Evolutionary conservation across 2,888 invertebrate genomes (phyloP), one percentile per base, ranked within the genome.

Genomic region (Lasius platythorax): DNA sequence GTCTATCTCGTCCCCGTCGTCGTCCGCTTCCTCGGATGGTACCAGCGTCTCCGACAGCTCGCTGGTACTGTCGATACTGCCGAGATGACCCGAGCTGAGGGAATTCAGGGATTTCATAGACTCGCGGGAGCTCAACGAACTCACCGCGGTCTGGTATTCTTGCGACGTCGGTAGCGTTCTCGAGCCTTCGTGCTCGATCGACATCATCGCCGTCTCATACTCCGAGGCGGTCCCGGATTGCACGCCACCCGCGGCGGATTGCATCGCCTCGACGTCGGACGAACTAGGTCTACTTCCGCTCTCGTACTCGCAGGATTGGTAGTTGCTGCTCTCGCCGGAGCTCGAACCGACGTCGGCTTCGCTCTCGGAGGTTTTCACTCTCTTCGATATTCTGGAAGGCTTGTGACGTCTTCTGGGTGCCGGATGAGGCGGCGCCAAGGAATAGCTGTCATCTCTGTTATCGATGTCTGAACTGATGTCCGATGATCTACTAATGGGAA

Each of bases 1-100:
- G 18, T 96, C 96, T 68, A 96, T 96, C 91, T 97, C 96, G 86
- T 97, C 96, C 89, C 96, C 96, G 88, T 97, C 97, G 92, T 96
- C 96, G 85, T 97, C 96, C 91, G 97, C 97, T 91, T 97, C 97
- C 28, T 78, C 78, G 2, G 99, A 99, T 18, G 99, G 98, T 12
- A 99, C 97, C 11, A 99, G 95, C 1, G 99, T 99, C 95, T 99
- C 99, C 0, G 99, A 99, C 9, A 96, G 95, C 95, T 99, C 99
- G 50, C 99, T 99, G 56, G 98, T 97, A 68, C 96, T 95, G 95
- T 98, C 98, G 87, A 98, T 97, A 93, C 98, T 98, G 0, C 97
- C 98, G 83, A 98, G 96, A 94, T 98, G 97, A 28, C 98, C 98
- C 0, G 98, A 98, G 88, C 98, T 98, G 95, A 98, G 97, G 2